A percentile compares a stretch with the other conserved stretches of the same genome.
phyloP scores from a whole-genome alignment of 2,113 vertebrate genomes.

The Microtus oregoni region DNA sequence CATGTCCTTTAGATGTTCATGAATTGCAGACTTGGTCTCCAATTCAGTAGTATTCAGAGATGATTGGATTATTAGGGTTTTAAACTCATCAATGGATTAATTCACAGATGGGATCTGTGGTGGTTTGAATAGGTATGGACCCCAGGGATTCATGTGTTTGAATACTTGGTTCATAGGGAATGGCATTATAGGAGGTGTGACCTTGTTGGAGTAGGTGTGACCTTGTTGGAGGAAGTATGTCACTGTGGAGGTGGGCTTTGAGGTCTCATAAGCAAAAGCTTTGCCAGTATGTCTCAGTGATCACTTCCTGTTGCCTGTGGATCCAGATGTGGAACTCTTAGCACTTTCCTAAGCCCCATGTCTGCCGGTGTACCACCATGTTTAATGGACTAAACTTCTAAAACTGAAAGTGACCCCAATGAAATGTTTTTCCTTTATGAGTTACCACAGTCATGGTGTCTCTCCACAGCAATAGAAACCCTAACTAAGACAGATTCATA shows the following conservation, averaged over 20 bases:
- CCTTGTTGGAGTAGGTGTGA: neutral
- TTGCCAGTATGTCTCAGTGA: neutral
- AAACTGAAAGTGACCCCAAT: neutral
- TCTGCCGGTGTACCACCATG: neutral
- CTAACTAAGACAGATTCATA: neutral
- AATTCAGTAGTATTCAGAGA: neutral
- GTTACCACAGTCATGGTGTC: neutral
- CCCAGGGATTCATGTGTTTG: neutral
- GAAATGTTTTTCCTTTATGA: neutral
- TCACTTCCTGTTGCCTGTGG: neutral
- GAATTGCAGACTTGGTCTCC: neutral
- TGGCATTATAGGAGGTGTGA: neutral
- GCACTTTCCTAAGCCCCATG: neutral
- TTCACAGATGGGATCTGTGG: neutral
- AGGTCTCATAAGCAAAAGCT: neutral
- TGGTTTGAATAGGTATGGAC: neutral
- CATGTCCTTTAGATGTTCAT: neutral
- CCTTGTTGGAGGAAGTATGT: neutral
- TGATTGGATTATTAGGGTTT: neutral
- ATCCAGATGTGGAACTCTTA: neutral
- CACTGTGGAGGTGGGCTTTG: neutral
- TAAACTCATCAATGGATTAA: neutral
- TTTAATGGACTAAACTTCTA: neutral
- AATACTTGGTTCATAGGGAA: neutral
- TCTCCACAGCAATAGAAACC: neutral